Conservation (phyloP, 2,113 vertebrate species). For the Dasyurus viverrinus region DNA sequence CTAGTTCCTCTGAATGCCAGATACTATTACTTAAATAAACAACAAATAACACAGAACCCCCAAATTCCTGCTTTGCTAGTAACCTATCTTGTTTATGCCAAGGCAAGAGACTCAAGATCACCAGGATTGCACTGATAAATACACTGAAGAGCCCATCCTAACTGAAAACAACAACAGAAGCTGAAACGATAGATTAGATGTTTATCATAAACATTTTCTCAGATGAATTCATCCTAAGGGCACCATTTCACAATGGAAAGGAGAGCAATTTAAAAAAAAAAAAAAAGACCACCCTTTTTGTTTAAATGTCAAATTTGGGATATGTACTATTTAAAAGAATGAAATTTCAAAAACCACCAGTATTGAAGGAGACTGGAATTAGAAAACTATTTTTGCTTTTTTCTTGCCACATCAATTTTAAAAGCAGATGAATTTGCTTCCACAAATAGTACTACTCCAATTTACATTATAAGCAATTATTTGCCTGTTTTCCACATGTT, state of each 20-base stretch:
- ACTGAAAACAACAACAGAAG: background rate
- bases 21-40: slow-evolving; percentile 42
- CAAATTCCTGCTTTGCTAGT: slow-evolving; percentile 41
- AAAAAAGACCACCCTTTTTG: background rate
- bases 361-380: slow-evolving; percentile 17
- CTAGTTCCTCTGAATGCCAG: slow-evolving; percentile 53
- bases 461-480: background rate
- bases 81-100: background rate
- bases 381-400: slow-evolving; percentile 57
- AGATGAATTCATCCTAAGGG: slow-evolving; percentile 40
- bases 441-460: background rate
- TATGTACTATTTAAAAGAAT: slow-evolving; percentile 43
- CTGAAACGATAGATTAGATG: background rate
- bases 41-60: slow-evolving; percentile 37
- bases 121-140: background rate
- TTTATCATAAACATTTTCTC: slow-evolving; percentile 30
- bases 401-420: slow-evolving; percentile 51
- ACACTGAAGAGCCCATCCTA: background rate
- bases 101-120: background rate
- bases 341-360: slow-evolving; percentile 65
- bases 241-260: slow-evolving; percentile 35
- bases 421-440: slow-evolving; percentile 58
- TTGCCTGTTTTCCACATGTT: background rate
- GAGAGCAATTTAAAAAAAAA: background rate
- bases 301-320: background rate